phyloP scores from a whole-genome alignment of 2,888 invertebrate species.

The Nipponacmea schrenckii region DNA sequence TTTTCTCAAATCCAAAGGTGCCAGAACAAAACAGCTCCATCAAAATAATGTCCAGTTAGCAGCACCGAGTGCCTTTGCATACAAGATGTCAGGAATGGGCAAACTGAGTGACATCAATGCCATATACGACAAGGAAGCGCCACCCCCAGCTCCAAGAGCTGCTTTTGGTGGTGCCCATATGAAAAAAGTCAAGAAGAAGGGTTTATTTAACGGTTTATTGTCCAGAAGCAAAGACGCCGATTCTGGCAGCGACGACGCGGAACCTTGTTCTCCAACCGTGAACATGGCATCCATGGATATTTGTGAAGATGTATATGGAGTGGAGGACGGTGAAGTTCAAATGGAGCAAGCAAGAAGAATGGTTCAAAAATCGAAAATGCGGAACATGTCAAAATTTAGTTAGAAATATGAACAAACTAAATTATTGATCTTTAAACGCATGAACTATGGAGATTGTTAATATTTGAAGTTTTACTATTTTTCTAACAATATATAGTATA shows the following conservation, averaged over 20 bases:
- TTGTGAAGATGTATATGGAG: constrained; percentile 29
- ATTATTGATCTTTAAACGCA: no score
- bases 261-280: background rate
- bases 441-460: no score
- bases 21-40: constrained; percentile 35
- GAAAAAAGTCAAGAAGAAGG: no score
- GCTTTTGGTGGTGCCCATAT: background rate
- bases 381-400: background rate
- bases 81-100: constrained; percentile 30
- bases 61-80: constrained; percentile 28
- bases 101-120: constrained; percentile 33
- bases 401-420: no score
- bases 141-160: background rate
- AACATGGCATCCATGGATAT: background rate
- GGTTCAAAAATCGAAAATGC: constrained; percentile 40
- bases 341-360: constrained; percentile 38
- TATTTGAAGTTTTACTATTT: no score
- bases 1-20: constrained; percentile 35
- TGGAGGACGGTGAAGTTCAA: constrained; percentile 34
- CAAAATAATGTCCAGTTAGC: constrained; percentile 32
- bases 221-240: background rate
- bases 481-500: no score
- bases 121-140: constrained; percentile 22
- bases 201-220: no score
- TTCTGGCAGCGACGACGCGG: background rate